phyloP scores from a whole-genome alignment of 1,140 invertebrate species.

The Neodiprion virginianus region DNA sequence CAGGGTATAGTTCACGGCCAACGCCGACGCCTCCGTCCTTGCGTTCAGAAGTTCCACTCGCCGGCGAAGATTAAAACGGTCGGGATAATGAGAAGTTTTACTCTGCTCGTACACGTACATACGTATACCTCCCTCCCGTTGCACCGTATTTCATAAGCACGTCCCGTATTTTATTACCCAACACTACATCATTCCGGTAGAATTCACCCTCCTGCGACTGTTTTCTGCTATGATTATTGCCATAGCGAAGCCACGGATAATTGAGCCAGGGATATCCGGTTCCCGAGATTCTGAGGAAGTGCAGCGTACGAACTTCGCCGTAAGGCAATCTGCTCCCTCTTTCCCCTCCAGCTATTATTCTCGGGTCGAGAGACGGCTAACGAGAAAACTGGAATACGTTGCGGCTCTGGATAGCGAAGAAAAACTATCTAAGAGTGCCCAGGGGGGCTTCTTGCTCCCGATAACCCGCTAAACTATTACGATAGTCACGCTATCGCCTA shows the following conservation, averaged over 20 bases:
- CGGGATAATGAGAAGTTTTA: constrained; percentile 5
- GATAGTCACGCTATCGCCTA: neutral
- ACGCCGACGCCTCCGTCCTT: no score
- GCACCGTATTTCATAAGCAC: neutral
- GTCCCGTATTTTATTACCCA: neutral
- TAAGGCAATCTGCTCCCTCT: no score
- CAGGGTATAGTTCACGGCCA: neutral
- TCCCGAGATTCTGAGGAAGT: neutral
- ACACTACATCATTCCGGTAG: no score
- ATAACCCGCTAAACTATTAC: neutral
- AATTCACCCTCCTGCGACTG: no score
- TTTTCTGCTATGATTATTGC: no score
- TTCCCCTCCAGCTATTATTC: neutral
- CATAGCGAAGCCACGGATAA: no score
- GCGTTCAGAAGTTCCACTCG: neutral
- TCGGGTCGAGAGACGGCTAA: neutral
- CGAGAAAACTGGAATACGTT: neutral
- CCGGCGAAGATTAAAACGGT: neutral
- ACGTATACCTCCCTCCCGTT: no score
- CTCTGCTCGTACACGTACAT: neutral
- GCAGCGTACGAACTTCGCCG: neutral
- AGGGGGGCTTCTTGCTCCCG: neutral
- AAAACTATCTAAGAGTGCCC: neutral
- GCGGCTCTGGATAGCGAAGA: neutral
- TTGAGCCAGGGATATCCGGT: neutral